These are phyloP conservation scores for Bombus ignitus DNA, from an alignment of 1,140 invertebrate species.

Conservation along the genomic window DNA sequence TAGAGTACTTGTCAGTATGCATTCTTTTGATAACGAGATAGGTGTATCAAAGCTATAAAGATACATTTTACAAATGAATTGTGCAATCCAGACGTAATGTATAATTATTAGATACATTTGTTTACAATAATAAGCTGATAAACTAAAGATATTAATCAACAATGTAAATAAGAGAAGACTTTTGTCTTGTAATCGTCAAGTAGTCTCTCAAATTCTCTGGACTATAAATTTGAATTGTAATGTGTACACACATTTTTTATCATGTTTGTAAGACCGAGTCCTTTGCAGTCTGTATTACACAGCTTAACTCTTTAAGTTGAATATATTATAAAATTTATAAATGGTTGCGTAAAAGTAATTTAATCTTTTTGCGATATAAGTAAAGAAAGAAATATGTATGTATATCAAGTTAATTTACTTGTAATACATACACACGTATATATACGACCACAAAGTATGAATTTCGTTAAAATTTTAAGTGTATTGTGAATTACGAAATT, in stretches of 20 bases:
- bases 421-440: background rate
- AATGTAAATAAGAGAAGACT: conserved; percentile 42
- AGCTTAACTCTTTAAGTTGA: background rate
- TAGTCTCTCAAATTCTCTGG: conserved; percentile 1
- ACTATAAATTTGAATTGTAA: conserved; percentile 40
- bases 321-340: background rate
- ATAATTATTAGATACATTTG: conserved; percentile 8
- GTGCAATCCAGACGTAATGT: conserved; percentile 23
- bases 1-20: background rate
- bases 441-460: background rate
- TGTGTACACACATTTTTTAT: conserved; percentile 31
- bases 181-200: conserved; percentile 8
- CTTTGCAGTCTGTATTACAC: conserved; percentile 3
- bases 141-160: conserved; percentile 13
- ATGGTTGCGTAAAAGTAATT: background rate
- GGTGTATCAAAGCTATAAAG: conserved; percentile 2
- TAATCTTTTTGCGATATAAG: background rate
- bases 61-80: conserved; percentile 44
- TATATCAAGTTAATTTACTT: background rate
- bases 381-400: background rate
- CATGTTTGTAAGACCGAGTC: background rate
- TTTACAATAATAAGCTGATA: conserved; percentile 23
- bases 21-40: conserved; percentile 34
- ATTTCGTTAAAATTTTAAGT: background rate
- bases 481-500: background rate